phyloP scores from a whole-genome alignment of 1,140 invertebrate genomes.

The Scaptomyza hsui region DNA sequence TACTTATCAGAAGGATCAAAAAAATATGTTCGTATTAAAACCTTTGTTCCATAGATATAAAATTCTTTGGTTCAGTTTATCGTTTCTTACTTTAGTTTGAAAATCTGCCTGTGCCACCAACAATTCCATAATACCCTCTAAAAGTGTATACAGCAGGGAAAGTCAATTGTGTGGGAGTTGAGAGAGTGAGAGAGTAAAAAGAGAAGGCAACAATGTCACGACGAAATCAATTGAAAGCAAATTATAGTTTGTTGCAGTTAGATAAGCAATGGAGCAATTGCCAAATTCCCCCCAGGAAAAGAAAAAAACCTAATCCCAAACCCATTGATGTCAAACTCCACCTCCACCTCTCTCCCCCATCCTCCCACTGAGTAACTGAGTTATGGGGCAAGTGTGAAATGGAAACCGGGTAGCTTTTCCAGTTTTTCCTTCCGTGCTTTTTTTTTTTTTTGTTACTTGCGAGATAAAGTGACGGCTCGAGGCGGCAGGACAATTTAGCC shows the following conservation, averaged over 20 bases:
- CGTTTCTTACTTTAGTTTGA: too few relatives aligned
- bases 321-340: background rate
- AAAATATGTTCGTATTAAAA: too few relatives aligned
- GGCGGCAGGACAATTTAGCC: slow-evolving; percentile 36
- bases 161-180: slow-evolving; percentile 6
- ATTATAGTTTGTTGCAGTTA: slow-evolving; percentile 79
- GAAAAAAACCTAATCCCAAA: background rate
- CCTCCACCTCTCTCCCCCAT: too few relatives aligned
- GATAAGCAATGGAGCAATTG: slow-evolving; percentile 58
- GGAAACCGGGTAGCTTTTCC: slow-evolving; percentile 18
- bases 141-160: background rate
- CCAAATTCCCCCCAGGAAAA: background rate
- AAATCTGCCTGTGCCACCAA: too few relatives aligned
- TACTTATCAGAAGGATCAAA: too few relatives aligned
- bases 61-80: too few relatives aligned
- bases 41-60: too few relatives aligned
- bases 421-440: slow-evolving; percentile 14
- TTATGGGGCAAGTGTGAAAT: slow-evolving; percentile 53
- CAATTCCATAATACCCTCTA: background rate
- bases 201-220: slow-evolving; percentile 31
- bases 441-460: background rate
- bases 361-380: slow-evolving; percentile 23
- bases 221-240: slow-evolving; percentile 80
- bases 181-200: background rate
- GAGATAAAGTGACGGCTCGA: slow-evolving; percentile 31